Evolutionary conservation across 2,113 vertebrate species (phyloP).

Genomic region (Varanus salvator): DNA sequence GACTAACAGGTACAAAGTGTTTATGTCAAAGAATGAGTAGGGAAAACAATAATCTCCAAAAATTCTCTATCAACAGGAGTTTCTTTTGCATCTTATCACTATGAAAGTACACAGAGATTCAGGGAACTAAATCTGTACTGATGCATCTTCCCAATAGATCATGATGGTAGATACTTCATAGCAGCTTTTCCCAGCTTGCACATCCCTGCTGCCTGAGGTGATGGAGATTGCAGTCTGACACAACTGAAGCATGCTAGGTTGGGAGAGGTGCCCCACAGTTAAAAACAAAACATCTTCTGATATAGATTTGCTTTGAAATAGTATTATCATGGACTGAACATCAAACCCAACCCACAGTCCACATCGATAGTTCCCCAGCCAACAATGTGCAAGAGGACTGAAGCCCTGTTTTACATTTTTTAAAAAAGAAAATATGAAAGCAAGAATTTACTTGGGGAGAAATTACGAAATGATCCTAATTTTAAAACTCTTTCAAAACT

Average conservation of each 20-base stretch:
- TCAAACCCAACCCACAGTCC: slow-evolving; percentile 22
- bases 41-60: neutral
- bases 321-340: neutral
- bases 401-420: neutral
- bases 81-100: slow-evolving; percentile 14
- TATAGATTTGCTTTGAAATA: neutral
- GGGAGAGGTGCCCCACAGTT: neutral
- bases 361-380: slow-evolving; percentile 7
- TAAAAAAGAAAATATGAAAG: neutral
- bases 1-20: neutral
- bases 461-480: neutral
- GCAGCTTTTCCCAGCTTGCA: neutral
- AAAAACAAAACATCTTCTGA: neutral
- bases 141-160: neutral
- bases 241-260: too few species aligned
- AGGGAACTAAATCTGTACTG: slow-evolving; percentile 3
- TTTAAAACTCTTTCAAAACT: neutral
- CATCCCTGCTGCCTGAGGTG: too few species aligned
- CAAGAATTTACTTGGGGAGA: neutral
- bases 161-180: neutral
- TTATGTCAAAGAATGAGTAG: neutral
- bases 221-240: too few species aligned
- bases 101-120: neutral
- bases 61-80: slow-evolving; percentile 9
- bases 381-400: neutral